Conservation (phyloP, 2,113 vertebrate genomes). For the Gallinago media region DNA sequence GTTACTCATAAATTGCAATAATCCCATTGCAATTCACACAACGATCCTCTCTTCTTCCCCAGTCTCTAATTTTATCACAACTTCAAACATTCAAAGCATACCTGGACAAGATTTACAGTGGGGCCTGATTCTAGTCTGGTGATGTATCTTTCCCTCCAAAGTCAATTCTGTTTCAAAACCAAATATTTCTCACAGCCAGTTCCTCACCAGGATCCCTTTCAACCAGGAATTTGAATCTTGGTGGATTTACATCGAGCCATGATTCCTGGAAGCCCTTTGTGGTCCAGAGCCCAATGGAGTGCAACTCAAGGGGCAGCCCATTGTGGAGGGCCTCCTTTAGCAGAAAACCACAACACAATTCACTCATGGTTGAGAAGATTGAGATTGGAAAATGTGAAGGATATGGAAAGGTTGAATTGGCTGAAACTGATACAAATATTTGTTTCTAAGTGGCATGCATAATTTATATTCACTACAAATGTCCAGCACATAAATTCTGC, state of each 20-base stretch:
- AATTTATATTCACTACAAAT: not conserved
- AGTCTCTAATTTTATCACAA: not conserved
- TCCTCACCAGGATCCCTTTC: not conserved
- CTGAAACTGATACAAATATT: not conserved
- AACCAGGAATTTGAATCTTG: not conserved
- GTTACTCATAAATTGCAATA: not conserved
- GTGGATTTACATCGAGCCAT: not conserved
- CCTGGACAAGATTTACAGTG: not conserved
- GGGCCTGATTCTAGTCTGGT: accelerated
- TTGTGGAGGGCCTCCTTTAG: accelerated
- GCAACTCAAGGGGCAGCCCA: not conserved
- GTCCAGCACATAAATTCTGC: not conserved
- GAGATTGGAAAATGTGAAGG: not conserved
- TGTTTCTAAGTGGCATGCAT: not conserved
- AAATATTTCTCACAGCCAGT: not conserved
- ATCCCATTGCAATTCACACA: not conserved
- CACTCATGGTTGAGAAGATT: not conserved
- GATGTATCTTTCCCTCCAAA: not conserved
- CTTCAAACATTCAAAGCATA: not conserved
- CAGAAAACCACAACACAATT: not conserved
- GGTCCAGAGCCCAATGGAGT: not conserved
- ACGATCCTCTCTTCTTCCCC: not conserved
- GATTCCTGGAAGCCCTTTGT: not conserved
- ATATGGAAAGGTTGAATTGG: not conserved
- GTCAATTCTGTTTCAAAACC: not conserved